Percentiles rank a stretch among this genome's conserved stretches.
Conservation (phyloP, 2,113 vertebrate species). For the Grantiella picta region DNA sequence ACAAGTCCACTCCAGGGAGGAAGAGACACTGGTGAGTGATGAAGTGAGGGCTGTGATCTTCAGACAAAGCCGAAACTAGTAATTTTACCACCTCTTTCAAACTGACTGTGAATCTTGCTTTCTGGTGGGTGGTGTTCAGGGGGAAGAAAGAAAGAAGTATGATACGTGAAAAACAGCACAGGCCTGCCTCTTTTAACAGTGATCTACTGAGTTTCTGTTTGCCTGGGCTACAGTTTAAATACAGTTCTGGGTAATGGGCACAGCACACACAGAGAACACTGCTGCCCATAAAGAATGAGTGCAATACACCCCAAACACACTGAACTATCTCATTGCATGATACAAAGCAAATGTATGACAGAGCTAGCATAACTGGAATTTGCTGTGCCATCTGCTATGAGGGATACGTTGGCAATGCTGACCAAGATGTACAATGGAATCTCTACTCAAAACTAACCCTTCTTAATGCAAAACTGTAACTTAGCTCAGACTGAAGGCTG, state of each 20-base stretch:
- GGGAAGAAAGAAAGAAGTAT: background rate
- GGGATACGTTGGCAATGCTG: background rate
- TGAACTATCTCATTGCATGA: background rate
- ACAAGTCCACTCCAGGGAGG: background rate
- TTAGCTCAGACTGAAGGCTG: background rate
- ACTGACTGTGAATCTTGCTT: background rate
- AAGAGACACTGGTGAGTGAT: background rate
- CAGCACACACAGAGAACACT: background rate
- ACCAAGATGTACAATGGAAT: background rate
- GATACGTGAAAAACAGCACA: background rate
- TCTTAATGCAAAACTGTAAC: background rate
- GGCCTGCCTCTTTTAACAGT: background rate
- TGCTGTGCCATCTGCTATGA: background rate
- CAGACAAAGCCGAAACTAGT: background rate
- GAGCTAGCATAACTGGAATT: background rate
- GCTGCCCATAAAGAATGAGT: background rate
- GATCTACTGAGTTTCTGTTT: background rate
- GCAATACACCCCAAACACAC: background rate
- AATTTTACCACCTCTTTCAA: background rate
- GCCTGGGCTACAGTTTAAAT: background rate
- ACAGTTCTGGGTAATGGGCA: background rate
- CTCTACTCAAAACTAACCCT: background rate
- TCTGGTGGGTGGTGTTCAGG: background rate
- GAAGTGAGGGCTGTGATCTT: background rate
- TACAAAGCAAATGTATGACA: background rate